phyloP scores from a whole-genome alignment of 2,113 vertebrate species.

The Rhinopomastus cyanomelas region DNA sequence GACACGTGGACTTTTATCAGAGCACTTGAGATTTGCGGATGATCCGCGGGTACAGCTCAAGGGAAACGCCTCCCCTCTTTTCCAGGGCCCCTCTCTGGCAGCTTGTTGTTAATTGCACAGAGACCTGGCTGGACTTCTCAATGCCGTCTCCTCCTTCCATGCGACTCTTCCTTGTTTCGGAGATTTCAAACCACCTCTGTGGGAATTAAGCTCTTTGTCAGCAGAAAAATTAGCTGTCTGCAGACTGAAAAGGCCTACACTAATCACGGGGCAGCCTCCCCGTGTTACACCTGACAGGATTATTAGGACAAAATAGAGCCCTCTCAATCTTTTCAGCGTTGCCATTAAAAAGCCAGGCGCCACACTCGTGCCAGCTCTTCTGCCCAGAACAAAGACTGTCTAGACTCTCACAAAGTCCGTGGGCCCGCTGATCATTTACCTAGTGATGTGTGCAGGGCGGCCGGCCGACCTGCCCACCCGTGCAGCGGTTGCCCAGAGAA shows the following conservation, averaged over 20 bases:
- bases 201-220: constrained; percentile 68
- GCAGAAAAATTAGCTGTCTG: constrained; percentile 77
- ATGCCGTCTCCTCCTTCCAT: constrained; percentile 58
- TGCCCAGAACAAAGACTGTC: constrained; percentile 38
- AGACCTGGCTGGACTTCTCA: constrained; percentile 15
- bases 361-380: background rate
- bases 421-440: background rate
- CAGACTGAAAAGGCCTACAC: constrained; percentile 53
- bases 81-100: background rate
- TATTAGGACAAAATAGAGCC: constrained; percentile 62
- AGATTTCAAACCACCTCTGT: constrained; percentile 65
- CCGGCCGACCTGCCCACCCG: background rate
- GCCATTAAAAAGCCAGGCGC: background rate
- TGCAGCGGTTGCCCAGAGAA: fast-evolving
- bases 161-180: constrained; percentile 61
- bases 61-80: constrained; percentile 63
- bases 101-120: constrained; percentile 57
- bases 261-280: constrained; percentile 59
- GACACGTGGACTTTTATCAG: constrained; percentile 21
- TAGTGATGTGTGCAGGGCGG: background rate
- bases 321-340: constrained; percentile 55
- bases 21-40: constrained; percentile 51
- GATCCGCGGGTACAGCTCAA: constrained; percentile 34
- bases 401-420: background rate
- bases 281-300: constrained; percentile 62